A percentile compares a stretch with the other conserved stretches of the same genome.
Evolutionary conservation across 2,113 vertebrate genomes (phyloP).

Genomic region (Syngnathoides biaculeatus): DNA sequence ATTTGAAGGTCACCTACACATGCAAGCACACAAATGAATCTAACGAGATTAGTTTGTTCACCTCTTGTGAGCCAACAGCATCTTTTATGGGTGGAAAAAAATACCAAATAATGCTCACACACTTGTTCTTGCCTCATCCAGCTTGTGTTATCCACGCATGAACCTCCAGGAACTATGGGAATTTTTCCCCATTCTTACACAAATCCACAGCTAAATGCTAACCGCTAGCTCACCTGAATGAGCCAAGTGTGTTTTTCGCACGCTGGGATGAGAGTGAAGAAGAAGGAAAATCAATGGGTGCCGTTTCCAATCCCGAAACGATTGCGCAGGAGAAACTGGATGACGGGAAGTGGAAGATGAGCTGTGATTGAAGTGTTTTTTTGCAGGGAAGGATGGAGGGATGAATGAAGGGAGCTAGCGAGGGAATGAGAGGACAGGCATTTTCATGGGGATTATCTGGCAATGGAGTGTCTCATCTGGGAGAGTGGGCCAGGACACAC

Average conservation of each 20-base stretch:
- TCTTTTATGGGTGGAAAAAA: not conserved
- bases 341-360: not conserved
- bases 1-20: not conserved
- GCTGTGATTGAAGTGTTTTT: not conserved
- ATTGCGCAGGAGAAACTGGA: not conserved
- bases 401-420: constrained; percentile 6
- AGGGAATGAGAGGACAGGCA: constrained; percentile 21
- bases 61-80: constrained; percentile 3
- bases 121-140: not conserved
- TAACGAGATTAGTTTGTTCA: not conserved
- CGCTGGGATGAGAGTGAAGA: too few species aligned
- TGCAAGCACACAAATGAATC: not conserved
- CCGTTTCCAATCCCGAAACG: not conserved
- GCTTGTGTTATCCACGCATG: not conserved
- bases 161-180: not conserved
- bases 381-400: constrained; percentile 1
- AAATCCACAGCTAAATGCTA: not conserved
- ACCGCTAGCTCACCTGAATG: not conserved
- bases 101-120: constrained; percentile 1
- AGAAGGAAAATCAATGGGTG: too few species aligned
- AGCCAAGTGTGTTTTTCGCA: too few species aligned
- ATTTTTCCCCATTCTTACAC: not conserved
- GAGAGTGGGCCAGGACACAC: constrained; percentile 27
- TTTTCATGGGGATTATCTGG: constrained; percentile 59
- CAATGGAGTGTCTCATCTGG: constrained; percentile 54